Base-by-base conservation (phyloP, 2,888 invertebrate species). In the Acrobasis consociella region DNA sequence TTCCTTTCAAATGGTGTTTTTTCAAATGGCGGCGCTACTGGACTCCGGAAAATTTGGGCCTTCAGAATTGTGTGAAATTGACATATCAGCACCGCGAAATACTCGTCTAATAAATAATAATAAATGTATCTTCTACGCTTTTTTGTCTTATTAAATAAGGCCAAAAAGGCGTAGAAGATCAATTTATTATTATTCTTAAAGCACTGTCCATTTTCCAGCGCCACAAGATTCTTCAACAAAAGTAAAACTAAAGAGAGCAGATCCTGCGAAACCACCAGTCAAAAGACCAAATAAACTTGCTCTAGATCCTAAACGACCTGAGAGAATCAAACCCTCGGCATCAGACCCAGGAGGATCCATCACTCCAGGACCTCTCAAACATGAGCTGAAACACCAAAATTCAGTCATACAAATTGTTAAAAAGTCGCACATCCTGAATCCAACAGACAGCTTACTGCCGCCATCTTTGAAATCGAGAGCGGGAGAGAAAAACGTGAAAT, bases 321-420 rank as follows among this genome's bases (percentile, higher is more conserved):
- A 72, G 39, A 80, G 88, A 64, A 73, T 68, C 52, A 87, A 83
- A 67, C 77, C 78, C 15, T 64, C 75, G 2, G 80, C 83, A 10
- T 80, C 83, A 9, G 85, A 88, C 46, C 78, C 84, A 38, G 81
- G 79, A 42, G 83, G 76, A 17, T 75, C 77, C 5, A 86, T 80
- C 63, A 37, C 69, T 16, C 63, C 65, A 22, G 69, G 63, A 62
- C 69, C 62, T 49, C 64, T 65, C 2, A 82, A 78, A 72, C 82
- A 81, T 70, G 87, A 87, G 49, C 67, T 82, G 31, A 83, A 79
- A 66, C 76, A 72, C 46, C 74, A 86, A 1, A 87, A 85, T 71
- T 83, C 86, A 15, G 87, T 89, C 8, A 69, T 89, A 38, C 89
- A 90, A 78, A 89, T 90, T 49, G 88, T 90, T 3, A 90, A 87